These are phyloP conservation scores for Atethmia centrago DNA, from an alignment of 2,888 invertebrate species.

Conservation along the genomic window DNA sequence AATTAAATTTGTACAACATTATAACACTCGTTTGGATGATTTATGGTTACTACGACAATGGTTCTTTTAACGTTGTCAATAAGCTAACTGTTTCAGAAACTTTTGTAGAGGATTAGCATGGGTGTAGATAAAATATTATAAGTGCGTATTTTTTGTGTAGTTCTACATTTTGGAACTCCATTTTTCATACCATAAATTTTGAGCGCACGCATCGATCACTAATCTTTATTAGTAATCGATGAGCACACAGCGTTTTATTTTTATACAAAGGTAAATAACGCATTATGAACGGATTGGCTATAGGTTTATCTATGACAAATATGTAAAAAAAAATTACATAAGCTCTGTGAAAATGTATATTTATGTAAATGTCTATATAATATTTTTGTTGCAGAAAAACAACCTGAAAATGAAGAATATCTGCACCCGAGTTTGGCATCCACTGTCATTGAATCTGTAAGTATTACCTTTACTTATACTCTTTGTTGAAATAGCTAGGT, in stretches of 20 bases:
- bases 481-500: too few relatives aligned
- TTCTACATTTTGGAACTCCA: neutral
- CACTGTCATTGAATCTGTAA: conserved; percentile 92
- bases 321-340: neutral
- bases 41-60: too few relatives aligned
- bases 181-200: neutral
- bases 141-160: too few relatives aligned
- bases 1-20: too few relatives aligned
- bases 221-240: too few relatives aligned
- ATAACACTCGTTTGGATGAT: too few relatives aligned
- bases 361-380: neutral
- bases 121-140: too few relatives aligned
- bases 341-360: neutral
- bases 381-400: conserved; percentile 84
- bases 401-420: conserved; percentile 92
- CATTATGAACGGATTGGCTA: neutral
- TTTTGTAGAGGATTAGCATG: too few relatives aligned
- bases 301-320: neutral
- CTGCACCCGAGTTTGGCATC: conserved; percentile 95
- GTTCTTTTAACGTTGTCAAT: too few relatives aligned
- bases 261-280: neutral
- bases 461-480: conserved; percentile 72
- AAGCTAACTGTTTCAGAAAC: too few relatives aligned
- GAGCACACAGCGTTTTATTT: too few relatives aligned
- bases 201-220: neutral